Base-by-base conservation (phyloP, 2,888 invertebrate genomes). In the Nebria salina region DNA sequence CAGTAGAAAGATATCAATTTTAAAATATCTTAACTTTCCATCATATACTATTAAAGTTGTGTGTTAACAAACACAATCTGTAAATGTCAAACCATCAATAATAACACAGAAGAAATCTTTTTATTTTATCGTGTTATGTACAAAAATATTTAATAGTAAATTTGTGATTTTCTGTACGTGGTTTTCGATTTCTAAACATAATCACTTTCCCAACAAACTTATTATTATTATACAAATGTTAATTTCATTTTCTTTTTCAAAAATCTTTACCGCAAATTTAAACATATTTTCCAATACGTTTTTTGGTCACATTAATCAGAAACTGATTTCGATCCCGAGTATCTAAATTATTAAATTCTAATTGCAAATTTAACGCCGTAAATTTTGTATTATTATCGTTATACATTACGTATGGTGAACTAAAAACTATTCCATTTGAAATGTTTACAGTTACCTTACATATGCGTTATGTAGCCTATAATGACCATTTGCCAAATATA, bases 401-500 rank as follows among this genome's bases (percentile, higher is more conserved):
- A 20, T 20, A 20, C 20, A 20, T 20, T 20, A 20, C 20, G 20
- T 20, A 20, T 20, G 20, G 34, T 34, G 34, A 34, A 34, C 34
- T 34, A 34, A 34, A 34, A 34, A 34, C 34, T 2, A 34, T 34
- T 5, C 34, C 34, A 34, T 34, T 34, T 1, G 34, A 2, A 34
- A 34, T 34, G 2, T 54, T 54, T 54, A 54, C 54, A 54, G 54
- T 54, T 54, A 54, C 43, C 43, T 43, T 6, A 43, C 43, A 43
- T 54, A 7, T 54, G 54, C 54, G 54, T 13, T 54, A 54, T 8
- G 7, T 54, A 54, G 8, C 54, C 54, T 7, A 54, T 54, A 54
- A 54, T 54, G 8, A 54, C 8, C 6, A 54, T 54, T 54, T 54
- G 54, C 54, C 77, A 77, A 72, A 70, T 26, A 25, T 25, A 20